A percentile compares a stretch with the other conserved stretches of the same genome.
These are phyloP conservation scores for Cephalopachus bancanus DNA, from an alignment of 2,797 vertebrate genomes.

Conservation along the genomic window DNA sequence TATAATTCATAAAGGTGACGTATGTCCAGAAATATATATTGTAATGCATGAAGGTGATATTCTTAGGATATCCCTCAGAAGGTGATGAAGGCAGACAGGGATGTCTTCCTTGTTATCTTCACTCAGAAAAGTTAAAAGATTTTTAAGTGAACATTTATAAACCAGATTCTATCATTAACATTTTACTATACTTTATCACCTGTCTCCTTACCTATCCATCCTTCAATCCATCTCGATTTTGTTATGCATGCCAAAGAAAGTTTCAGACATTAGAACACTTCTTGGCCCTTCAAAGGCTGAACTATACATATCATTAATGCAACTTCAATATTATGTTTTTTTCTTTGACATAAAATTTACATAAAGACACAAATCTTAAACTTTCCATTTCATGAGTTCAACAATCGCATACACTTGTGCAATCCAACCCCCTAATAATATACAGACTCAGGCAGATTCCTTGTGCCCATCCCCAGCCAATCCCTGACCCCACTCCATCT, in stretches of 20 bases:
- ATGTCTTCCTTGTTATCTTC: constrained; percentile 14
- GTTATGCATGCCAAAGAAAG: neutral
- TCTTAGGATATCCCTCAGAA: neutral
- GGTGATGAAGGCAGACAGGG: neutral
- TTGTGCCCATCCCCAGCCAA: neutral
- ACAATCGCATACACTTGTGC: neutral
- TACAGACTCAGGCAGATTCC: neutral
- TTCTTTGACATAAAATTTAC: constrained; percentile 1
- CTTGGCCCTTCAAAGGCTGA: neutral
- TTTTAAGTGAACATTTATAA: neutral
- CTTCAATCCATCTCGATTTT: constrained; percentile 13
- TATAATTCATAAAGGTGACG: neutral
- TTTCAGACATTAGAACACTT: neutral
- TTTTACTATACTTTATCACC: constrained; percentile 27
- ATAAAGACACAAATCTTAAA: neutral
- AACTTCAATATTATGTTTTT: neutral
- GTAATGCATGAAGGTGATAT: neutral
- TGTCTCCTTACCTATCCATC: neutral
- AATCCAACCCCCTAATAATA: neutral
- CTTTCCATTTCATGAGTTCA: neutral
- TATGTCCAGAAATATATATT: neutral
- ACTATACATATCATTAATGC: neutral
- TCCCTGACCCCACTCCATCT: neutral
- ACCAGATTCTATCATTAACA: constrained; percentile 13
- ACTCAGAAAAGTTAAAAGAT: neutral